phyloP scores from a whole-genome alignment of 2,113 vertebrate genomes.

The Hippoglossus stenolepis region DNA sequence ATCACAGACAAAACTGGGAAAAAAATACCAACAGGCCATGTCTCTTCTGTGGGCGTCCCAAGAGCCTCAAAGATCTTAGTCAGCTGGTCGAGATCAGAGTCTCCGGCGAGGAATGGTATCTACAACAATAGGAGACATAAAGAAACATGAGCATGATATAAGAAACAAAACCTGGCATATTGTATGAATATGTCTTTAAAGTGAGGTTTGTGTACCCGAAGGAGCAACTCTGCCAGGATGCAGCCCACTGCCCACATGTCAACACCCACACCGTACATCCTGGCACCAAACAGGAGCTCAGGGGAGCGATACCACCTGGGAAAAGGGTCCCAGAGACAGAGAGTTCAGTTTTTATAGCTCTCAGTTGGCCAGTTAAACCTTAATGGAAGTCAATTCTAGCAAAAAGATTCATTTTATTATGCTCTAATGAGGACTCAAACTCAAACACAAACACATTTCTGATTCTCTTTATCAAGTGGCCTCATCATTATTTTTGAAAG shows the following conservation, averaged over 20 bases:
- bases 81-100: constrained; percentile 96
- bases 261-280: constrained; percentile 97
- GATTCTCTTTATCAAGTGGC: not conserved
- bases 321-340: constrained; percentile 27
- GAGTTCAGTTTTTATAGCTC: not conserved
- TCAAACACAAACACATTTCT: not conserved
- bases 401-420: not conserved
- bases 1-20: not conserved
- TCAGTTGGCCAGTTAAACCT: not conserved
- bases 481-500: not conserved
- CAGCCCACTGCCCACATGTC: constrained; percentile 99
- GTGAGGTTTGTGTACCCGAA: constrained; percentile 83
- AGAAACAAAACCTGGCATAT: not conserved
- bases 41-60: constrained; percentile 94
- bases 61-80: constrained; percentile 98
- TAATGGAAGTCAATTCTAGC: not conserved
- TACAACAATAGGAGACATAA: constrained; percentile 56
- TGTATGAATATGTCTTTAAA: constrained; percentile 5
- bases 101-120: constrained; percentile 97
- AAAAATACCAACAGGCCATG: constrained; percentile 90
- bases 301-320: constrained; percentile 96
- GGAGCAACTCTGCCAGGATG: constrained; percentile 95
- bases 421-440: not conserved
- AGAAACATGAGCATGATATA: constrained; percentile 3
- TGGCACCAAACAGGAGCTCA: constrained; percentile 95